Evolutionary conservation across 2,888 invertebrate species (phyloP).

Genomic region (Tinea pellionella): DNA sequence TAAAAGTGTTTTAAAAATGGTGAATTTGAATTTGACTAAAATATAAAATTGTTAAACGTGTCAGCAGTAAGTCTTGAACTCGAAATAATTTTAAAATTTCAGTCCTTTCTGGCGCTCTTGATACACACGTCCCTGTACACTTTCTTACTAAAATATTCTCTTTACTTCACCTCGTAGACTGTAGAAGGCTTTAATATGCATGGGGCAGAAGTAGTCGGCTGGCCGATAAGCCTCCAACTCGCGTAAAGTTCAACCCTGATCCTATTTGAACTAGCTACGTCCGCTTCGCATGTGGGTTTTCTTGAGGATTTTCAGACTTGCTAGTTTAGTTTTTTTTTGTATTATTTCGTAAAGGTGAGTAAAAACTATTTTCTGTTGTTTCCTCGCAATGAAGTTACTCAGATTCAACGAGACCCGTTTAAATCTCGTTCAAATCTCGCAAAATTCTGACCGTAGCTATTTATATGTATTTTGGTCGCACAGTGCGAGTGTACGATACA

Average conservation of each 20-base stretch:
- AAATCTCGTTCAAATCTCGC: too few relatives aligned
- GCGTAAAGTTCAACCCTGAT: slow-evolving; percentile 46
- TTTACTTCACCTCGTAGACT: slow-evolving; percentile 27
- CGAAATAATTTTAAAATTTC: too few relatives aligned
- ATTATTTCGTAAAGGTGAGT: background rate
- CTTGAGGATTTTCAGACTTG: slow-evolving; percentile 32
- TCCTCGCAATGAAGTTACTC: too few relatives aligned
- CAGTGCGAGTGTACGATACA: too few relatives aligned
- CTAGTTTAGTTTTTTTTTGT: background rate
- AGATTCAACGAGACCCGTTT: too few relatives aligned
- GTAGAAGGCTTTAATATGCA: slow-evolving; percentile 52
- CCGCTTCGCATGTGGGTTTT: slow-evolving; percentile 25
- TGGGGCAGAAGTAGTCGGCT: slow-evolving; percentile 29
- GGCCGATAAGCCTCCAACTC: slow-evolving; percentile 41
- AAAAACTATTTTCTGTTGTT: background rate
- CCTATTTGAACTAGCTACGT: slow-evolving; percentile 38
- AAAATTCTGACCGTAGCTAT: too few relatives aligned
- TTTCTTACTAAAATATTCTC: slow-evolving; percentile 38
- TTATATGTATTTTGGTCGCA: too few relatives aligned
- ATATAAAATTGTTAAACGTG: too few relatives aligned
- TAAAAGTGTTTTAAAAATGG: too few relatives aligned
- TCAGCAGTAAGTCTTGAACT: too few relatives aligned
- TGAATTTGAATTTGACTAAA: too few relatives aligned
- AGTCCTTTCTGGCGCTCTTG: background rate
- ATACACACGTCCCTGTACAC: background rate